These are phyloP conservation scores for Schizopygopsis malacanthus DNA, from an alignment of 2,797 vertebrate species.

Conservation along the genomic window DNA sequence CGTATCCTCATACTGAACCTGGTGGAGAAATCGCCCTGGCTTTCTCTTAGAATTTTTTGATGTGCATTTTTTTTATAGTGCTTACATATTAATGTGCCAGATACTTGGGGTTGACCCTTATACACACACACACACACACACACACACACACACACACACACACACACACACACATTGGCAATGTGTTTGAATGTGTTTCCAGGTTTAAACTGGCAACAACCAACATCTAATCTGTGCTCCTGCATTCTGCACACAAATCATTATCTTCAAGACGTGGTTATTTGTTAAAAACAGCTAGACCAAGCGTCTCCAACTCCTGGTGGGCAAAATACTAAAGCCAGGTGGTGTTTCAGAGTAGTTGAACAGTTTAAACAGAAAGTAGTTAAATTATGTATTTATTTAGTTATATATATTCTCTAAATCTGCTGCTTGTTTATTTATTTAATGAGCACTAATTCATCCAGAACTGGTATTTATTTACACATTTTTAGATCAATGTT, in stretches of 20 bases:
- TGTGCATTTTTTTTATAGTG: conserved; percentile 53
- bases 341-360: background rate
- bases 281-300: conserved; percentile 3
- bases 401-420: background rate
- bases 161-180: conserved; percentile 11
- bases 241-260: conserved; percentile 42
- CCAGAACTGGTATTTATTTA: background rate
- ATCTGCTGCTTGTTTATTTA: background rate
- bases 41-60: conserved; percentile 34
- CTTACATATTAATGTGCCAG: conserved; percentile 55
- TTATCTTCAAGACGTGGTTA: background rate
- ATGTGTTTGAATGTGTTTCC: conserved; percentile 41
- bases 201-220: conserved; percentile 50
- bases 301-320: background rate
- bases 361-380: background rate
- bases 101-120: conserved; percentile 42
- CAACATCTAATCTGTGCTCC: conserved; percentile 17
- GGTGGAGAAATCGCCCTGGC: conserved; percentile 3
- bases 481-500: background rate
- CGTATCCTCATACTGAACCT: background rate
- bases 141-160: background rate
- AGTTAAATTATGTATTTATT: too few species aligned
- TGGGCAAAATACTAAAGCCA: background rate
- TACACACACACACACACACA: conserved; percentile 17
- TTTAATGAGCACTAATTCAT: background rate